Evolutionary conservation across 2,113 vertebrate genomes (phyloP), one percentile per base, ranked within the genome.

Genomic region (Rutilus rutilus): DNA sequence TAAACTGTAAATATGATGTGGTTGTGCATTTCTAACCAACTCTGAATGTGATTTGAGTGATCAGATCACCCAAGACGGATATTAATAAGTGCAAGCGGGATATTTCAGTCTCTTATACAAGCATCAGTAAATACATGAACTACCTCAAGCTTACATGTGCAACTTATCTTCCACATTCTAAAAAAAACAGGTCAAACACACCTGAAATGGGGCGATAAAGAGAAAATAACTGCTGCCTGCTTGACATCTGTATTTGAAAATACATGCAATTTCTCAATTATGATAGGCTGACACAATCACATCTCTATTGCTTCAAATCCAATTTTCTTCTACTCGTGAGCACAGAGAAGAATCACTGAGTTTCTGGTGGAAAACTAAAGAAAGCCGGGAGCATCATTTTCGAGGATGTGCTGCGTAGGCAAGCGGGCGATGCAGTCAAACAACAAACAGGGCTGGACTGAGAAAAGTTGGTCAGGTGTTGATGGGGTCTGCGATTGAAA

Each of bases 401-500:
- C 82, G 52, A 85, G 30, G 30, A 45, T 10, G 5, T 59, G 82
- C 39, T 82, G 82, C 88, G 76, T 74, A 82, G 47, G 86, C 76
- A 87, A 87, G 86, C 78, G 67, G 74, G n/a, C n/a, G 54, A 65
- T 78, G 74, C 23, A 74, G 83, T 74, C 73, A 77, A 54, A 83
- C 64, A 47, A 62, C 76, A 80, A 80, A 73, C 39, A 71, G 81
- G 67, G 23, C 67, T 57, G 50, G 76, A 45, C 75, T 39, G 83
- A 85, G 81, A 67, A 54, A 62, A 85, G 86, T 85, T 65, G 64
- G 67, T 54, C 14, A 33, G 25, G 30, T 62, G 65, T 45, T 39
- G 84, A 88, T 78, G 80, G 85, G 74, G 52, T 79, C 52, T 52
- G 42, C 60, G 54, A 89, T 83, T 85, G 83, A 85, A 85, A 86